phyloP scores from a whole-genome alignment of 2,888 invertebrate genomes.

The Macaria notata region DNA sequence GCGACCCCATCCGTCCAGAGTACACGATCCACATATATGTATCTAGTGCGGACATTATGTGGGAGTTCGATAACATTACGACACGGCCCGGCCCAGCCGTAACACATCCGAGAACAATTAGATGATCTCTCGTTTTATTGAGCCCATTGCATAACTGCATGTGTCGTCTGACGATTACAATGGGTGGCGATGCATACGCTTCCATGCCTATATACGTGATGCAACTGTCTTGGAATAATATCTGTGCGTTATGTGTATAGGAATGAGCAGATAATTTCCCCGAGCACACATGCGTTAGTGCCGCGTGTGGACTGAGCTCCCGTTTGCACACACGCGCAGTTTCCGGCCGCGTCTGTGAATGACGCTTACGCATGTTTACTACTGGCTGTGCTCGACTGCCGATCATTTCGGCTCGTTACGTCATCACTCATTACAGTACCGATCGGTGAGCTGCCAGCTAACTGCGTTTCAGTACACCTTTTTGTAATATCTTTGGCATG shows the following conservation, averaged over 20 bases:
- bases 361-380: constrained; percentile 77
- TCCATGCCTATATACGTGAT: constrained; percentile 49
- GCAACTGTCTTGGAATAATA: constrained; percentile 48
- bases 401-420: constrained; percentile 68
- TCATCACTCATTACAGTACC: constrained; percentile 55
- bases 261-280: constrained; percentile 68
- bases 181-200: constrained; percentile 46
- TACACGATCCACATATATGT: background rate
- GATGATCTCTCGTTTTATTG: constrained; percentile 36
- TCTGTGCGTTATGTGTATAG: constrained; percentile 53
- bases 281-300: constrained; percentile 41
- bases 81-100: constrained; percentile 8
- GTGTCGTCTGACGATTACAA: constrained; percentile 36
- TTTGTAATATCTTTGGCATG: constrained; percentile 32
- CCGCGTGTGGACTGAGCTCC: constrained; percentile 31
- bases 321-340: constrained; percentile 46
- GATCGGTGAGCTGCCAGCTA: constrained; percentile 37
- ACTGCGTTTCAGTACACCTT: constrained; percentile 38
- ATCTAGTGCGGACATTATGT: background rate
- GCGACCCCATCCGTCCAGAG: background rate
- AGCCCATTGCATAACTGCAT: constrained; percentile 39
- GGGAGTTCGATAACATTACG: constrained; percentile 9
- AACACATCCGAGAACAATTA: constrained; percentile 37
- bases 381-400: constrained; percentile 58
- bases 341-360: constrained; percentile 71